A percentile compares a stretch with the other conserved stretches of the same genome.
phyloP scores from a whole-genome alignment of 2,888 invertebrate genomes.

The Saturnia pavonia region DNA sequence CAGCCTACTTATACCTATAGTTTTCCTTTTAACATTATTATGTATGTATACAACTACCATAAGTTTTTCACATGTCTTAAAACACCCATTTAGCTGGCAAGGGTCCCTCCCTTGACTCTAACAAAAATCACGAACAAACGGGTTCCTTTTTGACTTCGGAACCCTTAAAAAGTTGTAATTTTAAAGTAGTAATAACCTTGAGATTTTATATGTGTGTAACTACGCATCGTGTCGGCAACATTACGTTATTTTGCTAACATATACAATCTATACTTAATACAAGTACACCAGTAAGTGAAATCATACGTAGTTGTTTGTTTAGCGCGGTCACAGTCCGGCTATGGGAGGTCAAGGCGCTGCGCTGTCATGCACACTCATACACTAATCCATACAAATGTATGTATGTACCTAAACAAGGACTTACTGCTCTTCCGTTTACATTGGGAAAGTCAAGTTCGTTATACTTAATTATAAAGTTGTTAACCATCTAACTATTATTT shows the following conservation, averaged over 20 bases:
- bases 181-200: slow-evolving; percentile 7
- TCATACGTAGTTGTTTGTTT: slow-evolving; percentile 20
- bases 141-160: too few relatives aligned
- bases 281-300: slow-evolving; percentile 13
- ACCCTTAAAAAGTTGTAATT: too few relatives aligned
- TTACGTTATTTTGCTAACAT: neutral
- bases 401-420: slow-evolving; percentile 51
- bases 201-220: neutral
- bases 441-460: slow-evolving; percentile 49
- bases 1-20: too few relatives aligned
- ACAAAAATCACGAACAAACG: too few relatives aligned
- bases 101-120: too few relatives aligned
- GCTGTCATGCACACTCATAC: slow-evolving; percentile 38
- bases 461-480: slow-evolving; percentile 25
- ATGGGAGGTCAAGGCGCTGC: slow-evolving; percentile 63
- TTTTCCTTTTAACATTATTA: too few relatives aligned
- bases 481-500: neutral
- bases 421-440: slow-evolving; percentile 60
- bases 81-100: too few relatives aligned
- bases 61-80: too few relatives aligned
- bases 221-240: neutral
- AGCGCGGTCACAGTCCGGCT: slow-evolving; percentile 59
- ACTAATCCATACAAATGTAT: slow-evolving; percentile 41
- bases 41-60: too few relatives aligned
- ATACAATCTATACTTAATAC: slow-evolving; percentile 10